These are phyloP conservation scores for Calvadosia cruxmelitensis DNA, from an alignment of 30 jellyfish, hydroid and myxozoan genomes.

Conservation along the genomic window DNA sequence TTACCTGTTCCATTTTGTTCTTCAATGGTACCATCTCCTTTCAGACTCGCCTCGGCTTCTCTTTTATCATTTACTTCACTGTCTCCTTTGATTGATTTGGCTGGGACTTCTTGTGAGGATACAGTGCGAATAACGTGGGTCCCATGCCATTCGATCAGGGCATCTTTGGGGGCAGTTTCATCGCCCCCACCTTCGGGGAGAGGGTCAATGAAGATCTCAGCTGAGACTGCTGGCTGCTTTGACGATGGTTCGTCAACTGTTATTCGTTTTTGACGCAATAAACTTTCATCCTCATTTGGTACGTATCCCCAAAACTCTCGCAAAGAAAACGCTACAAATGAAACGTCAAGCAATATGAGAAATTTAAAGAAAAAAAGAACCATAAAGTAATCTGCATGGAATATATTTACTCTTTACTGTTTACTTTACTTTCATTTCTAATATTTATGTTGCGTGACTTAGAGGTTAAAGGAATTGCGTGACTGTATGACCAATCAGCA, in stretches of 20 bases:
- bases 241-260: slow-evolving; percentile 15
- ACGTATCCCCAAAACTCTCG: slow-evolving; percentile 22
- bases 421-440: background rate
- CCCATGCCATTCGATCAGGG: background rate
- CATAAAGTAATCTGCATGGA: too few relatives aligned
- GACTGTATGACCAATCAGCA: too few relatives aligned
- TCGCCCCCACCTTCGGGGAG: background rate
- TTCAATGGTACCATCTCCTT: too few relatives aligned
- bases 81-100: background rate
- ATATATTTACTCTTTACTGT: too few relatives aligned
- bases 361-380: too few relatives aligned
- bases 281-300: slow-evolving; percentile 1
- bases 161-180: background rate
- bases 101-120: background rate
- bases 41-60: too few relatives aligned
- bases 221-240: background rate
- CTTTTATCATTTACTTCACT: too few relatives aligned
- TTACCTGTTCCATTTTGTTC: too few relatives aligned
- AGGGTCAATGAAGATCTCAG: background rate
- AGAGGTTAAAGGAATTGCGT: too few relatives aligned
- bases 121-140: background rate
- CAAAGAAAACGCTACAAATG: background rate
- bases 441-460: background rate
- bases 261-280: slow-evolving; percentile 35
- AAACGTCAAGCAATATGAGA: too few relatives aligned